phyloP scores from a whole-genome alignment of 2,113 vertebrate species.

The Xiphophorus maculatus region DNA sequence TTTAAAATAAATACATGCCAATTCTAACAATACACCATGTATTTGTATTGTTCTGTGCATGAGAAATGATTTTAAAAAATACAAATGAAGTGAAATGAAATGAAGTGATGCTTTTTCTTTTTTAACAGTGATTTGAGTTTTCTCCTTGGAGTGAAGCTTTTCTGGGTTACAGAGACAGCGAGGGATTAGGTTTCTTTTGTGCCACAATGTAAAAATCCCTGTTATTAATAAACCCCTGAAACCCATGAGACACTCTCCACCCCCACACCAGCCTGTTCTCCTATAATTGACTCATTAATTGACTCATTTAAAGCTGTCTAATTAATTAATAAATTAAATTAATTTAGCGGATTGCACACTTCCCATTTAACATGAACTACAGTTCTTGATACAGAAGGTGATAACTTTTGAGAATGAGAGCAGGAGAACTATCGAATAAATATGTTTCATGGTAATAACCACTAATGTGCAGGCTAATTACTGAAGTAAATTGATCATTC shows the following conservation, averaged over 20 bases:
- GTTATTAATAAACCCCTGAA: constrained; percentile 64
- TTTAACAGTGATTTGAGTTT: background rate
- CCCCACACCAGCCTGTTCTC: constrained; percentile 18
- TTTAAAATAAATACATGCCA: background rate
- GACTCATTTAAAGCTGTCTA: constrained; percentile 70
- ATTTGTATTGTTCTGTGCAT: background rate
- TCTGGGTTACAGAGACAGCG: constrained; percentile 66
- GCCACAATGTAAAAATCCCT: constrained; percentile 49
- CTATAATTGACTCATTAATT: constrained; percentile 71
- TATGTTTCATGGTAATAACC: constrained; percentile 65
- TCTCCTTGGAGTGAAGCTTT: constrained; percentile 48
- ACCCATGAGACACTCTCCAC: constrained; percentile 31
- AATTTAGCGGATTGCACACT: constrained; percentile 69
- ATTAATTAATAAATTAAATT: constrained; percentile 76
- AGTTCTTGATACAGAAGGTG: constrained; percentile 35
- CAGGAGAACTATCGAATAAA: constrained; percentile 49
- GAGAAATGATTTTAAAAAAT: background rate
- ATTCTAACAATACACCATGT: background rate
- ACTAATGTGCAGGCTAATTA: constrained; percentile 68
- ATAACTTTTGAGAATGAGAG: constrained; percentile 42
- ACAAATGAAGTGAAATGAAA: background rate
- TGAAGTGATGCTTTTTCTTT: background rate
- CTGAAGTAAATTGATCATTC: constrained; percentile 69
- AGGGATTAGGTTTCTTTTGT: constrained; percentile 55
- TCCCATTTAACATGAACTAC: constrained; percentile 47